A percentile compares a stretch with the other conserved stretches of the same genome.
Evolutionary conservation across 2,797 vertebrate genomes (phyloP).

Genomic region (Ciconia nigra): DNA sequence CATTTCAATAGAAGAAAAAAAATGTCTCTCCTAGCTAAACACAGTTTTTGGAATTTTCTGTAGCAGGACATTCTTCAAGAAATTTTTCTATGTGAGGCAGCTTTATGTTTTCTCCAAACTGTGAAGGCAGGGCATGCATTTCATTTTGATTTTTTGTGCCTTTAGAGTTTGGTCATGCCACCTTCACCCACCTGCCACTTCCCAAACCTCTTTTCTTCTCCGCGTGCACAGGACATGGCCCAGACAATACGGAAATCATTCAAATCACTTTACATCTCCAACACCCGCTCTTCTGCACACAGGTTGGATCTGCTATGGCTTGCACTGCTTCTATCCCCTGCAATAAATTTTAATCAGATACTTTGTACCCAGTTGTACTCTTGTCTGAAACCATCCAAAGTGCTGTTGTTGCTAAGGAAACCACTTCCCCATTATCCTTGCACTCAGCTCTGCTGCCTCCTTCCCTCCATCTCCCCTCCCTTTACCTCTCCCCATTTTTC

Average conservation of each 20-base stretch:
- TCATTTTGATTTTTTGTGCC: background rate
- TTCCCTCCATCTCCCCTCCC: background rate
- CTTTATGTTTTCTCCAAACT: background rate
- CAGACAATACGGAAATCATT: constrained; percentile 35
- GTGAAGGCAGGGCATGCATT: background rate
- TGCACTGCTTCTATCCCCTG: background rate
- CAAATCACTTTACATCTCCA: background rate
- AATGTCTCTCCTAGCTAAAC: background rate
- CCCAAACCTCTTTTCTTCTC: background rate
- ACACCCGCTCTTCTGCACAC: background rate
- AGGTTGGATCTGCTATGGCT: background rate
- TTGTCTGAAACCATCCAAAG: constrained; percentile 67
- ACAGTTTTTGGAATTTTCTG: background rate
- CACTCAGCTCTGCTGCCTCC: background rate
- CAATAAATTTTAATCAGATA: constrained; percentile 75
- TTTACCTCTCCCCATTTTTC: background rate
- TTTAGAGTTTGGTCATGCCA: background rate
- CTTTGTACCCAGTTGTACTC: constrained; percentile 67
- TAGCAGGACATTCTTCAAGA: background rate
- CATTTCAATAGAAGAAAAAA: background rate
- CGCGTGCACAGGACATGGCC: background rate
- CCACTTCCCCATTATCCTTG: constrained; percentile 58
- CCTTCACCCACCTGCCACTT: background rate
- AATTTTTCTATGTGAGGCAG: background rate
- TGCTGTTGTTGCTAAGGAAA: constrained; percentile 75